Percentiles rank a stretch among this genome's conserved stretches.
phyloP scores from a whole-genome alignment of 2,888 invertebrate genomes.

The Apodemia duryi region DNA sequence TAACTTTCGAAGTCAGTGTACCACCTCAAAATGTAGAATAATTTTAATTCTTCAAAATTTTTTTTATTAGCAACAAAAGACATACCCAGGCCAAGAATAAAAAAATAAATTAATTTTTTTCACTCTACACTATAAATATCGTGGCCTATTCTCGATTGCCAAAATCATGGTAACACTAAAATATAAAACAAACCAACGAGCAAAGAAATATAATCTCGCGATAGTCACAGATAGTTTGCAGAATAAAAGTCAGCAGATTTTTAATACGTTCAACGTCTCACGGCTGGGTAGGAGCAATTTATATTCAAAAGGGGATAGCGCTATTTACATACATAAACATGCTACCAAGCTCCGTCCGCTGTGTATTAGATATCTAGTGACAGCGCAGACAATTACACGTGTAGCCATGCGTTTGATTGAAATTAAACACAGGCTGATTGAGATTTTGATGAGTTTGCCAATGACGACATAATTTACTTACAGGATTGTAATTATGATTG shows the following conservation, averaged over 20 bases:
- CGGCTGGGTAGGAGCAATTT: constrained; percentile 39
- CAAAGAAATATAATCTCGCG: constrained; percentile 9
- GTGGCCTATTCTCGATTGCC: too few relatives aligned
- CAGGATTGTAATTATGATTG: neutral
- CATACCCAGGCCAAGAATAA: neutral
- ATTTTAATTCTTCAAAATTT: too few relatives aligned
- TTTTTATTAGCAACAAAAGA: too few relatives aligned
- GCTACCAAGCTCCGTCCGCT: constrained; percentile 16
- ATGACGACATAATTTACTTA: constrained; percentile 11
- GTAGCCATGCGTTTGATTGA: constrained; percentile 50
- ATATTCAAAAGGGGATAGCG: constrained; percentile 40
- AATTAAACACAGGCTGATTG: constrained; percentile 47
- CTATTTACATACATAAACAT: constrained; percentile 42
- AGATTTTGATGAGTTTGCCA: constrained; percentile 37
- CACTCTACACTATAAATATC: too few relatives aligned
- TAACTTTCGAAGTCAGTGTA: too few relatives aligned
- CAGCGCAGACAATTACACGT: constrained; percentile 45
- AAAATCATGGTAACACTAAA: too few relatives aligned
- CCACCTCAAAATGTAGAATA: too few relatives aligned
- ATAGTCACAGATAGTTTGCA: constrained; percentile 19
- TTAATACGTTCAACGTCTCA: constrained; percentile 34
- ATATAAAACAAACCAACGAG: neutral
- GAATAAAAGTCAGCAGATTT: constrained; percentile 31
- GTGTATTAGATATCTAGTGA: constrained; percentile 39
- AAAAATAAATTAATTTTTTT: neutral